These are phyloP conservation scores for Aurelia aurita DNA, from an alignment of 30 jellyfish, hydroid and myxozoan species.

Conservation along the genomic window DNA sequence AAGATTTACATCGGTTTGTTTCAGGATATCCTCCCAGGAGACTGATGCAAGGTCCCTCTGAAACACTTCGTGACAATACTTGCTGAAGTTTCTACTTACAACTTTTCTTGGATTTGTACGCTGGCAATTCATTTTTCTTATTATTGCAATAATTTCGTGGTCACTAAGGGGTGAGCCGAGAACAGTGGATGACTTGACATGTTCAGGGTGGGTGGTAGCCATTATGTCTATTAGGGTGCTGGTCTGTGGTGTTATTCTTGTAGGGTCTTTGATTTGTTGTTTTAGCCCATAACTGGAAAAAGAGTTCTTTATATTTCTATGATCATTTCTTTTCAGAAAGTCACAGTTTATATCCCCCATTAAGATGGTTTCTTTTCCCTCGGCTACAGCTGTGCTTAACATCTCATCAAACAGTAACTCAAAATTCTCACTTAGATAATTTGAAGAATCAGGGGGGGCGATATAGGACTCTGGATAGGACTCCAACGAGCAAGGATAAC, in stretches of 20 bases:
- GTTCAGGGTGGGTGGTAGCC: constrained; percentile 62
- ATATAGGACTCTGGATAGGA: no score
- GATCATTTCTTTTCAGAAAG: constrained; percentile 46
- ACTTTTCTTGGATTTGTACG: constrained; percentile 52
- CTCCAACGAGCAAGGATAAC: constrained; percentile 51
- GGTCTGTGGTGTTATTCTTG: constrained; percentile 64
- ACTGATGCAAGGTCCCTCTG: constrained; percentile 61
- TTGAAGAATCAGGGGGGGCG: constrained; percentile 68
- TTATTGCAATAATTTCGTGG: constrained; percentile 56
- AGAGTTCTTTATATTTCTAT: constrained; percentile 22
- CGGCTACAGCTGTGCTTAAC: constrained; percentile 48
- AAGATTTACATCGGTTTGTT: constrained; percentile 33
- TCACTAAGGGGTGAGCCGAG: constrained; percentile 76
- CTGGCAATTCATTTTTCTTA: constrained; percentile 66
- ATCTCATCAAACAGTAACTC: constrained; percentile 27
- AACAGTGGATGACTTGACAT: constrained; percentile 69
- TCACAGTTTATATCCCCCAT: constrained; percentile 59
- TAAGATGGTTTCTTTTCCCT: constrained; percentile 65
- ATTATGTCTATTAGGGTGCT: constrained; percentile 50
- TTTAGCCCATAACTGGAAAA: constrained; percentile 34
- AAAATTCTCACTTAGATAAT: constrained; percentile 45
- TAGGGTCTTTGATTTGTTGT: constrained; percentile 67
- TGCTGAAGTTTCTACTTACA: constrained; percentile 62
- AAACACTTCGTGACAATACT: constrained; percentile 54
- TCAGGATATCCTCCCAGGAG: constrained; percentile 55